Base-by-base conservation (phyloP, 2,888 invertebrate genomes). In the Noctua fimbriata region DNA sequence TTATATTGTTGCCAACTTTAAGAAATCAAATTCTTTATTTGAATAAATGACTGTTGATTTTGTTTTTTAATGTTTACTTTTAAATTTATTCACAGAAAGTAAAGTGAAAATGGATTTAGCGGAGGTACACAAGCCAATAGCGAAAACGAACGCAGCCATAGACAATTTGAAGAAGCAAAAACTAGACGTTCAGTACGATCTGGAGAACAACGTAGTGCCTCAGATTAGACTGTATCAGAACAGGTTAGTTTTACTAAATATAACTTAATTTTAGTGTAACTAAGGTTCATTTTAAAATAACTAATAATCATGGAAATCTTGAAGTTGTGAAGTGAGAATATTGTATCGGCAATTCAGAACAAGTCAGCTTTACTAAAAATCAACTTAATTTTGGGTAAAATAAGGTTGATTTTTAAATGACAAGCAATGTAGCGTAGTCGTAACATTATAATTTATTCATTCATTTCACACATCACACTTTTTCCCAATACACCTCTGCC, bases 81-180 rank as follows among this genome's bases (percentile, higher is more conserved):
- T 69, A 18, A 14, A 65, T 41, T 69, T 60, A 10, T 76, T 65
- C 32, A 18, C 92, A 97, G 97, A 95, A 82, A 85, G 89, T 0
- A 90, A 90, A 81, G 93, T 96, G 0, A 95, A 95, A 79, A 93
- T 94, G 93, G 94, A 96, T 73, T 85, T 96, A 44, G 93, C 93
- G 0, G 95, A 95, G 67, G 83, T 97, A 5, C 92, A 93, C 36
- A 94, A 94, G 44, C 93, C 95, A 21, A 93, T 96, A 86, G 84
- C 94, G 12, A 92, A 93, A 58, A 93, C 94, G 3, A 95, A 97
- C 79, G 90, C 94, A 0, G 94, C 94, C 7, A 94, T 97, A 24
- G 94, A 95, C 6, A 89, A 88, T 0, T 80, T 96, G 0, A 97
- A 95, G 85, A 95, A 97, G 74, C 93, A 97, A 85, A 96, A 95